Conservation (phyloP, 2,888 invertebrate genomes). For the Epistrophella euchroma region DNA sequence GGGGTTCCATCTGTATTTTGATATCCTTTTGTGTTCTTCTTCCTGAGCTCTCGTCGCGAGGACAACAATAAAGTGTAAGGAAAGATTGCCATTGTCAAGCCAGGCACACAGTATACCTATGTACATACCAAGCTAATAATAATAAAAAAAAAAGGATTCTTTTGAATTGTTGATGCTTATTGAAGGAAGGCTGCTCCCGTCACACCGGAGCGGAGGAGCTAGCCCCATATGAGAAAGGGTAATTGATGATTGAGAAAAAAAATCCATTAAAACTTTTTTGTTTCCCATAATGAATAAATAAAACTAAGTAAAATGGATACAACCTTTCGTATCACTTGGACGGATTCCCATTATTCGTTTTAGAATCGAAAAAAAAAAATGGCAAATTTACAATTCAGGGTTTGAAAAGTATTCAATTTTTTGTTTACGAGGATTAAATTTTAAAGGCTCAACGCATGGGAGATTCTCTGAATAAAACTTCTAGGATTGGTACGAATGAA, state of each 20-base stretch:
- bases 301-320: conserved; percentile 11
- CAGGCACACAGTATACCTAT: conserved; percentile 13
- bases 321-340: background rate
- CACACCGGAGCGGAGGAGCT: background rate
- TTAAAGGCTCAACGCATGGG: background rate
- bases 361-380: background rate
- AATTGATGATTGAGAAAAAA: conserved; percentile 10
- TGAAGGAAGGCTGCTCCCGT: conserved; percentile 22
- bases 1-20: conserved; percentile 19
- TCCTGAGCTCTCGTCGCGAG: conserved; percentile 7
- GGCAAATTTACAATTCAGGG: background rate
- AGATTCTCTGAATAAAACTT: background rate
- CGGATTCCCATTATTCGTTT: background rate
- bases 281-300: conserved; percentile 38
- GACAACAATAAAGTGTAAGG: conserved; percentile 45
- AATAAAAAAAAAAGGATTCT: conserved; percentile 42
- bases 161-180: conserved; percentile 50
- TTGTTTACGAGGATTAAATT: background rate
- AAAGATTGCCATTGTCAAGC: conserved; percentile 35
- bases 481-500: too few species aligned
- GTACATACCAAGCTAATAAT: conserved; percentile 1
- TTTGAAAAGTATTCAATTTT: background rate
- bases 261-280: conserved; percentile 17
- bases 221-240: conserved; percentile 5
- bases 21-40: conserved; percentile 24